These are phyloP conservation scores for Periophthalmus magnuspinnatus DNA, from an alignment of 2,797 vertebrate genomes.

Conservation along the genomic window DNA sequence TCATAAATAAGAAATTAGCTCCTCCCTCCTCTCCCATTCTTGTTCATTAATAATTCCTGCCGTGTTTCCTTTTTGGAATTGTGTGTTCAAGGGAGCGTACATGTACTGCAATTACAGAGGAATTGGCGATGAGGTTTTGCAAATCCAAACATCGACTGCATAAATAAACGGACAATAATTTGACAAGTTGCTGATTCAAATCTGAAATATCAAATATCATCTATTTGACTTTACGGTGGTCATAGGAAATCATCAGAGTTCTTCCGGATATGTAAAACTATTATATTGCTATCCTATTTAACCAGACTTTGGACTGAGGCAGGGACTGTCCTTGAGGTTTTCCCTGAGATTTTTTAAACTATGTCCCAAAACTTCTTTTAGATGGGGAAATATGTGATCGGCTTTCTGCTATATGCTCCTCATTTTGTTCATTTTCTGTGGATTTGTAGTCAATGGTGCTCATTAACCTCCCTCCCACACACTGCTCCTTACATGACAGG, in stretches of 20 bases:
- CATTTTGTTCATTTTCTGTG: background rate
- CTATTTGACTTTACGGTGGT: too few species aligned
- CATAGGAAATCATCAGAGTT: background rate
- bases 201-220: too few species aligned
- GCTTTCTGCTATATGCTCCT: background rate
- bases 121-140: constrained; percentile 30
- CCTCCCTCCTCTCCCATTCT: constrained; percentile 78
- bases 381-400: background rate
- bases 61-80: constrained; percentile 85
- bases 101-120: constrained; percentile 22
- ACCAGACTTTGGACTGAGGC: background rate
- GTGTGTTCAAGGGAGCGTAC: constrained; percentile 62
- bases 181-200: background rate
- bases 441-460: constrained; percentile 63
- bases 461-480: constrained; percentile 67
- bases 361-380: background rate
- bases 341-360: too few species aligned
- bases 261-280: background rate
- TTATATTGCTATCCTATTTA: too few species aligned
- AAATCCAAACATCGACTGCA: background rate
- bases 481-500: constrained; percentile 58
- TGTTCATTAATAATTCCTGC: constrained; percentile 92
- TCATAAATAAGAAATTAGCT: constrained; percentile 94
- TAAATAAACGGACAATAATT: background rate
- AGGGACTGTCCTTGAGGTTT: background rate